Percentiles rank a stretch among this genome's conserved stretches.
Evolutionary conservation across 2,113 vertebrate genomes (phyloP).

Genomic region (Hymenochirus boettgeri): DNA sequence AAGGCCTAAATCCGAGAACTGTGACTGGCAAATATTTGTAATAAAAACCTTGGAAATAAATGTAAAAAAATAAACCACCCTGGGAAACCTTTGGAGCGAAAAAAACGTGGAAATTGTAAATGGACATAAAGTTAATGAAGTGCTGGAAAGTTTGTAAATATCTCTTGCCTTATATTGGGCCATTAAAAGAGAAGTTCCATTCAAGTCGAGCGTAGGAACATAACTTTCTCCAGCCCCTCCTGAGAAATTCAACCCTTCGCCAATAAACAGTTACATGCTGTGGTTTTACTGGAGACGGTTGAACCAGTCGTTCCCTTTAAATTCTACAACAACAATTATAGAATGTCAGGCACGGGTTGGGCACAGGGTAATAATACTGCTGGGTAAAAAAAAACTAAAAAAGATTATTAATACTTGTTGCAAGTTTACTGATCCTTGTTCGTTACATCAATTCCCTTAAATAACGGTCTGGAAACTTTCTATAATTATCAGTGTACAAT

Average conservation of each 20-base stretch:
- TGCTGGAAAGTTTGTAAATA: constrained; percentile 9
- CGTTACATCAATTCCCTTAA: background rate
- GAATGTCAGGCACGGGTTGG: constrained; percentile 1
- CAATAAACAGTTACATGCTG: constrained; percentile 29
- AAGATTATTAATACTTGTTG: background rate
- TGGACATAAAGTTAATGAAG: too few species aligned
- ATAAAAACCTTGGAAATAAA: too few species aligned
- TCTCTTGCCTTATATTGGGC: background rate
- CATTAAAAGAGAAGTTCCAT: constrained; percentile 1
- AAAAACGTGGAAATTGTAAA: too few species aligned
- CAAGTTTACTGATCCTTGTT: too few species aligned
- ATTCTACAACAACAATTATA: constrained; percentile 17
- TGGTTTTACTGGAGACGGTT: constrained; percentile 10
- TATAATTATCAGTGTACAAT: background rate
- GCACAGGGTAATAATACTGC: constrained; percentile 14
- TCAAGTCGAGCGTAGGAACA: background rate
- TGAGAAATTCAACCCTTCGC: constrained; percentile 19
- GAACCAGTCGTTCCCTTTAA: constrained; percentile 15
- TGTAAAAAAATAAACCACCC: too few species aligned
- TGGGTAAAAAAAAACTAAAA: background rate
- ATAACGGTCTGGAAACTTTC: background rate
- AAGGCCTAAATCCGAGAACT: too few species aligned
- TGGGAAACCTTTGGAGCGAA: too few species aligned
- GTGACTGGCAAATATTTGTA: too few species aligned
- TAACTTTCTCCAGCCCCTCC: background rate